A percentile compares a stretch with the other conserved stretches of the same genome.
Conservation (phyloP, 2,888 invertebrate genomes). For the Priocnemis perturbator region DNA sequence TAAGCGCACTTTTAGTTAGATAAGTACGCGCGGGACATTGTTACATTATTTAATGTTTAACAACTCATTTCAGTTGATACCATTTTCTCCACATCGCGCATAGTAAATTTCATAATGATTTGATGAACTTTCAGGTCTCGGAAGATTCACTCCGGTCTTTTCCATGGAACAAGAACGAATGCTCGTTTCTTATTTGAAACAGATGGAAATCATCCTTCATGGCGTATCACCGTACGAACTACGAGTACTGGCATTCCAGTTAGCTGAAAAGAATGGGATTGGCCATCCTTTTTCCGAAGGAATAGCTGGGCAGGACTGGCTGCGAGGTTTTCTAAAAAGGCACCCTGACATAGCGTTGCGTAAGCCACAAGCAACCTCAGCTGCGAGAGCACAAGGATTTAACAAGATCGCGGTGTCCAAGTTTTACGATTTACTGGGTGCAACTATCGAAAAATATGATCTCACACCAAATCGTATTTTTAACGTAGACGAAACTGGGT, state of each 20-base stretch:
- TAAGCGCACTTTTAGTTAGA: no score
- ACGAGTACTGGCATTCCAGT: conserved; percentile 35
- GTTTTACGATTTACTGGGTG: conserved; percentile 32
- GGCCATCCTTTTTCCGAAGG: conserved; percentile 41
- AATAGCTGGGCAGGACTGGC: conserved; percentile 46
- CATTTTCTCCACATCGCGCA: no score
- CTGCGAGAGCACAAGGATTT: conserved; percentile 31
- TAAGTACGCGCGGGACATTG: no score
- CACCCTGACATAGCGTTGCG: conserved; percentile 33
- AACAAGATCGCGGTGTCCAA: conserved; percentile 37
- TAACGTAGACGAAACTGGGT: conserved; percentile 45
- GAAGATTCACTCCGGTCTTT: conserved; percentile 5
- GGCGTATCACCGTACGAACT: conserved; percentile 35
- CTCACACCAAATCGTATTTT: conserved; percentile 35
- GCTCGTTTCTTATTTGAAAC: conserved; percentile 10
- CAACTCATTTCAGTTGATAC: no score
- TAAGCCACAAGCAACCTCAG: conserved; percentile 29
- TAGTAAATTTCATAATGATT: no score
- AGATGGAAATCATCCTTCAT: conserved; percentile 25
- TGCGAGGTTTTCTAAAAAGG: conserved; percentile 36
- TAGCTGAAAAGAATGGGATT: conserved; percentile 37
- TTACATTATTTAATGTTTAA: no score
- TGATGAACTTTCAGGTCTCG: conserved; percentile 1
- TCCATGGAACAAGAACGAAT: conserved; percentile 9
- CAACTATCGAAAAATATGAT: conserved; percentile 26